A percentile compares a stretch with the other conserved stretches of the same genome.
Conservation (phyloP, 2,797 vertebrate genomes). For the Kryptolebias ocellatus region DNA sequence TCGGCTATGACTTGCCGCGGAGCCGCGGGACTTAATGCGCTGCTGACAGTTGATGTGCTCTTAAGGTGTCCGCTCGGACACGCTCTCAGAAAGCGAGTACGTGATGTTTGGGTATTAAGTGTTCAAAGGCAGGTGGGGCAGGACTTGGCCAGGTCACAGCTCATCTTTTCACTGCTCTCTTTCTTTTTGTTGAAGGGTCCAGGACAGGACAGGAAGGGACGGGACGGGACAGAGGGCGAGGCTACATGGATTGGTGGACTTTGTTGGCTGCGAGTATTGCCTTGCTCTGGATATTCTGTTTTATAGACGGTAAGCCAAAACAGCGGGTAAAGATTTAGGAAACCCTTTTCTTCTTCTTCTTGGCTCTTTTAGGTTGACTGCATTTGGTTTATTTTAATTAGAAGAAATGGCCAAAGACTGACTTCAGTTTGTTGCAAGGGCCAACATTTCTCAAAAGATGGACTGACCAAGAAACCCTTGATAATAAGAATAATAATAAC, state of each 20-base stretch:
- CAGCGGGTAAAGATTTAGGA: neutral
- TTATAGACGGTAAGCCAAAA: slow-evolving; percentile 74
- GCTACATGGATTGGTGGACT: slow-evolving; percentile 76
- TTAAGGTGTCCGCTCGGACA: slow-evolving; percentile 27
- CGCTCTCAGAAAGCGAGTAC: slow-evolving; percentile 36
- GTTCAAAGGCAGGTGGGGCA: slow-evolving; percentile 47
- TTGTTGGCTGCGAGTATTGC: slow-evolving; percentile 67
- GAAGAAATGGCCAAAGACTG: too few species aligned
- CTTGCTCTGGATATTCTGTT: slow-evolving; percentile 78
- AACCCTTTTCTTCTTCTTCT: neutral
- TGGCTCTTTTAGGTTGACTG: too few species aligned
- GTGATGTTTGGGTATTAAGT: slow-evolving; percentile 53
- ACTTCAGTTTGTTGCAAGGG: neutral
- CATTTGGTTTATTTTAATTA: too few species aligned
- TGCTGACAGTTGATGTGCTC: slow-evolving; percentile 38
- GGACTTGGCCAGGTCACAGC: slow-evolving; percentile 42
- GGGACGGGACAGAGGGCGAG: slow-evolving; percentile 29
- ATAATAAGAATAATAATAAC: neutral
- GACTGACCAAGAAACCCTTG: neutral
- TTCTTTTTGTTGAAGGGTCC: slow-evolving; percentile 48
- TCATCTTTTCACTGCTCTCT: slow-evolving; percentile 29
- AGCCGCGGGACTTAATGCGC: slow-evolving; percentile 39
- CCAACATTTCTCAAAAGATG: neutral
- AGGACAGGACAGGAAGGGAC: slow-evolving; percentile 44
- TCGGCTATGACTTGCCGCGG: neutral